phyloP scores from a whole-genome alignment of 2,113 vertebrate genomes.

The Mastomys coucha region DNA sequence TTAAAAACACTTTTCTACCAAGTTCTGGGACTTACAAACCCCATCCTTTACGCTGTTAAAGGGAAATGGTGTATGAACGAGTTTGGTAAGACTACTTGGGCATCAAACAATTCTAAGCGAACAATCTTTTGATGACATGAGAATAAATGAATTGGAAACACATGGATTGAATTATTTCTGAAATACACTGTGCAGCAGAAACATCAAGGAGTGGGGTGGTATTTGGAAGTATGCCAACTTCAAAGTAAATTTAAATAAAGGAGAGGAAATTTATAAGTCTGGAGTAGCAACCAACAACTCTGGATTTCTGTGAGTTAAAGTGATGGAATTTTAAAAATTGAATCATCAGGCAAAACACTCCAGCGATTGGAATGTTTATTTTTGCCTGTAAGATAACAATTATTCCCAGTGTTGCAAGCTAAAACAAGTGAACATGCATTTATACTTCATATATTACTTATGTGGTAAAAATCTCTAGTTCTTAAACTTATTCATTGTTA shows the following conservation, averaged over 20 bases:
- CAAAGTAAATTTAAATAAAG: constrained; percentile 19
- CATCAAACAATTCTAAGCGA: constrained; percentile 69
- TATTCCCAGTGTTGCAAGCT: neutral
- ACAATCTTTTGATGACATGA: constrained; percentile 72
- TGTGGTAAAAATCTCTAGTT: neutral
- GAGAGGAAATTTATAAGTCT: neutral
- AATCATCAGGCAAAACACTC: neutral
- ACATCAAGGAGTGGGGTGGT: constrained; percentile 29
- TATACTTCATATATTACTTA: neutral
- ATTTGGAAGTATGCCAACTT: constrained; percentile 64
- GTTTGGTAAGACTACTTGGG: constrained; percentile 49
- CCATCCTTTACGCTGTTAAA: constrained; percentile 22
- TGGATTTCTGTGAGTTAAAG: neutral
- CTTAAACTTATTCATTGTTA: neutral
- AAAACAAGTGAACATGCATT: neutral
- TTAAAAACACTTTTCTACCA: neutral
- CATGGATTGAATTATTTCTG: constrained; percentile 59
- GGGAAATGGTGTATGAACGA: constrained; percentile 29
- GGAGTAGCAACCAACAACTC: neutral
- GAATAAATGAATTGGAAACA: constrained; percentile 69
- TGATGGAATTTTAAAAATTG: constrained; percentile 5
- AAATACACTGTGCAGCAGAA: constrained; percentile 42
- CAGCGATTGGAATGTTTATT: neutral
- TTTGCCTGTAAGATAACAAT: neutral
- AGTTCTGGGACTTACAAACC: neutral